phyloP scores from a whole-genome alignment of 2,113 vertebrate species.

The Sisor rabdophorus region DNA sequence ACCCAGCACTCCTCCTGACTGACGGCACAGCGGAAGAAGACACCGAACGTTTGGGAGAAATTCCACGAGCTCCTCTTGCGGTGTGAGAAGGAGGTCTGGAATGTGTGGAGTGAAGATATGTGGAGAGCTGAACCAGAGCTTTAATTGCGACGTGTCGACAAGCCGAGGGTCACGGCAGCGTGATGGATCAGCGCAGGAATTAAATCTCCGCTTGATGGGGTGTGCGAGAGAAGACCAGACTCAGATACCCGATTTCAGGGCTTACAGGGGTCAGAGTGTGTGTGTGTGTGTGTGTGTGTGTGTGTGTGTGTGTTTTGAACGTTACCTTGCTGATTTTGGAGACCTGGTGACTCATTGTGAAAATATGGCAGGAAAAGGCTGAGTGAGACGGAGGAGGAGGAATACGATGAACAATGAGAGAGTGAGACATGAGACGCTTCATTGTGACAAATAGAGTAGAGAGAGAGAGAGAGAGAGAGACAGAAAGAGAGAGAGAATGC shows the following conservation, averaged over 20 bases:
- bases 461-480: slow-evolving; percentile 12
- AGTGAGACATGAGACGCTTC: background rate
- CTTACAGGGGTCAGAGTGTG: background rate
- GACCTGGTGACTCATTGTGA: slow-evolving; percentile 29
- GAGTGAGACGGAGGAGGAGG: slow-evolving; percentile 1
- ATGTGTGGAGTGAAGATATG: background rate
- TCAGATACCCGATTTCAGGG: background rate
- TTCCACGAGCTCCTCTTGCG: background rate
- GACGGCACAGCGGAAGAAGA: background rate
- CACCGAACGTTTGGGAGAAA: background rate
- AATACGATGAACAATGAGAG: slow-evolving; percentile 16
- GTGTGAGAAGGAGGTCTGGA: background rate
- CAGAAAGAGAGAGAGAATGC: background rate
- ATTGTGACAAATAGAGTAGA: slow-evolving; percentile 11
- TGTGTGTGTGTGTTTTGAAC: background rate
- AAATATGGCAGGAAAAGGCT: slow-evolving; percentile 3
- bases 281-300: slow-evolving; percentile 1
- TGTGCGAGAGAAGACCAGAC: background rate
- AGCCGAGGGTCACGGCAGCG: background rate
- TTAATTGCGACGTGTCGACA: background rate
- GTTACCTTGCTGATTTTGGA: slow-evolving; percentile 14
- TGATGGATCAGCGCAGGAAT: slow-evolving; percentile 1
- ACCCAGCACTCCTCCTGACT: background rate
- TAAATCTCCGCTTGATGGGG: background rate
- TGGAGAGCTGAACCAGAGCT: background rate